Evolutionary conservation across 2,888 invertebrate genomes (phyloP).

Genomic region (Ramazzottius varieornatus): DNA sequence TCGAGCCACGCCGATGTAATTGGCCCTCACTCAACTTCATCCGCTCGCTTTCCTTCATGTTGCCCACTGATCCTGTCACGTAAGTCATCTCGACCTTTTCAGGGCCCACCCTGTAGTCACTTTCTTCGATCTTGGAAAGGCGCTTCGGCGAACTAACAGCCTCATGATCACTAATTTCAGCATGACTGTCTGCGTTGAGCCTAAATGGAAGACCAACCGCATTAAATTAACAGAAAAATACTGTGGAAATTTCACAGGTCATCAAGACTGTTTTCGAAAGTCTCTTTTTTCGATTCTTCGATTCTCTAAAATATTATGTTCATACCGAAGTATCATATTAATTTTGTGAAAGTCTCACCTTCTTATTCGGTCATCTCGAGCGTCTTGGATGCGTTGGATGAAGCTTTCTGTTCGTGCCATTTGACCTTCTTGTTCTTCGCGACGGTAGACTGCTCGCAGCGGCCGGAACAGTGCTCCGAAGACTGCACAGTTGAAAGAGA

Average conservation of each 20-base stretch:
- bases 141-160: neutral
- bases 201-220: too few species aligned
- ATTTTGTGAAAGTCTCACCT: too few species aligned
- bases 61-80: neutral
- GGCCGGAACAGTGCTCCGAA: constrained; percentile 75
- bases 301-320: neutral
- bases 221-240: too few species aligned
- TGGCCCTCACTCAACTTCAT: neutral
- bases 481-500: constrained; percentile 58
- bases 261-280: too few species aligned
- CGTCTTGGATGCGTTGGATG: neutral
- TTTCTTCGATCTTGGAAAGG: neutral
- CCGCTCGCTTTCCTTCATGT: neutral
- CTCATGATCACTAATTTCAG: neutral
- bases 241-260: too few species aligned
- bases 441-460: constrained; percentile 21
- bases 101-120: too few species aligned
- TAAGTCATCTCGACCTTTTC: neutral
- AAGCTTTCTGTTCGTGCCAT: neutral
- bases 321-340: too few species aligned
- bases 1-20: neutral
- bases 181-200: too few species aligned
- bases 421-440: neutral
- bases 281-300: too few species aligned
- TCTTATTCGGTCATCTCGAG: neutral